Evolutionary conservation across 2,113 vertebrate genomes (phyloP).

Genomic region (Mungos mungo): DNA sequence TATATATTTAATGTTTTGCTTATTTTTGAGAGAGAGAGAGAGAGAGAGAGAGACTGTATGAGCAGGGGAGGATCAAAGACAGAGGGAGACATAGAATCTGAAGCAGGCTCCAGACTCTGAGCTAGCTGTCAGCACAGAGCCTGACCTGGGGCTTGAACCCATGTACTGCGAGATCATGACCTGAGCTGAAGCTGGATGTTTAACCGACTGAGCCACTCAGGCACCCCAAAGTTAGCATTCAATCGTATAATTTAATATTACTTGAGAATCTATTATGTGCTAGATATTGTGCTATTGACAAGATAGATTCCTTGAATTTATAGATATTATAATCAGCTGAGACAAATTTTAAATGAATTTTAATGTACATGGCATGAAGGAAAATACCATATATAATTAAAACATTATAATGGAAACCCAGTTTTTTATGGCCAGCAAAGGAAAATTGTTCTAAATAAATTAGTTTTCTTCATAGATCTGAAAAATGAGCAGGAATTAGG

Average conservation of each 20-base stretch:
- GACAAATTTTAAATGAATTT: background rate
- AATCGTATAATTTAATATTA: background rate
- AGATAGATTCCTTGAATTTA: background rate
- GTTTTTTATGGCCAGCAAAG: background rate
- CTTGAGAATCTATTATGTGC: background rate
- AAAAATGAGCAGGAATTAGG: constrained; percentile 11
- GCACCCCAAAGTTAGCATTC: background rate
- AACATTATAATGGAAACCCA: background rate
- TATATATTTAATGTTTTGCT: no score
- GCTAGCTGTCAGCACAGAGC: no score
- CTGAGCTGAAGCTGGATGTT: no score
- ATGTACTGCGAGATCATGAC: no score
- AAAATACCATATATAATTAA: background rate
- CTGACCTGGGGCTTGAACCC: no score
- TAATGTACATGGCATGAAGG: background rate
- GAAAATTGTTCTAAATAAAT: background rate
- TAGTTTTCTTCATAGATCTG: background rate
- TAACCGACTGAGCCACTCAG: no score
- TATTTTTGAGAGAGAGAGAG: no score
- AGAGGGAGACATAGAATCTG: no score
- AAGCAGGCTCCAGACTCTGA: no score
- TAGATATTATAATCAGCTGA: background rate
- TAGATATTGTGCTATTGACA: background rate
- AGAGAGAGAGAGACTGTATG: no score
- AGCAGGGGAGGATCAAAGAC: no score